Evolutionary conservation across 2,113 vertebrate genomes (phyloP).

Genomic region (Cairina moschata): DNA sequence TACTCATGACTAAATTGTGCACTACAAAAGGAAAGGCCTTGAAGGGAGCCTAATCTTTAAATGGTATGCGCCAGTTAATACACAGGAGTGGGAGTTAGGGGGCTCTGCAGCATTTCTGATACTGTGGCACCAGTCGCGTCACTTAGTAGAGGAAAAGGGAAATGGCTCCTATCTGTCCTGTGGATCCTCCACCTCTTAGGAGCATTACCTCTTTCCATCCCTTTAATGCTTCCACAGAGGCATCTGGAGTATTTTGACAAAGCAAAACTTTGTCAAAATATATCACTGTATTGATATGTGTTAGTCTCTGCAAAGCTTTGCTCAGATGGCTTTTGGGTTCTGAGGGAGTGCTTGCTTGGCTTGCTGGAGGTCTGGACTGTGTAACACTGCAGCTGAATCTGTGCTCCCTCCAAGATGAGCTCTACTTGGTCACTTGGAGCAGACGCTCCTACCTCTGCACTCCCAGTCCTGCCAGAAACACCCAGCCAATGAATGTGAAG

Average conservation of each 20-base stretch:
- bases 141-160: not conserved
- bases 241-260: not conserved
- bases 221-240: slow-evolving; percentile 3
- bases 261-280: not conserved
- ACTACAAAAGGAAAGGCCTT: slow-evolving; percentile 55
- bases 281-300: not conserved
- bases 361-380: slow-evolving; percentile 13
- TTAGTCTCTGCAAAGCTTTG: not conserved
- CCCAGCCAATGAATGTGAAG: not conserved
- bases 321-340: not conserved
- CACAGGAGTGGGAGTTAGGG: slow-evolving; percentile 48
- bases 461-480: not conserved
- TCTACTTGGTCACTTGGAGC: not conserved
- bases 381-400: not conserved
- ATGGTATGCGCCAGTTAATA: slow-evolving; percentile 49
- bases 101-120: slow-evolving; percentile 43
- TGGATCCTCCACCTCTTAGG: slow-evolving; percentile 20
- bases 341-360: not conserved
- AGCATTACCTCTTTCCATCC: not conserved
- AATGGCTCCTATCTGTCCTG: not conserved
- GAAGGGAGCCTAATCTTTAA: slow-evolving; percentile 54
- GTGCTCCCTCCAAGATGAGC: not conserved
- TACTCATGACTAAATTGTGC: slow-evolving; percentile 36
- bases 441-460: not conserved
- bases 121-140: slow-evolving; percentile 49